Evolutionary conservation across 2,797 vertebrate genomes (phyloP), one percentile per base, ranked within the genome.

Genomic region (Artibeus jamaicensis): DNA sequence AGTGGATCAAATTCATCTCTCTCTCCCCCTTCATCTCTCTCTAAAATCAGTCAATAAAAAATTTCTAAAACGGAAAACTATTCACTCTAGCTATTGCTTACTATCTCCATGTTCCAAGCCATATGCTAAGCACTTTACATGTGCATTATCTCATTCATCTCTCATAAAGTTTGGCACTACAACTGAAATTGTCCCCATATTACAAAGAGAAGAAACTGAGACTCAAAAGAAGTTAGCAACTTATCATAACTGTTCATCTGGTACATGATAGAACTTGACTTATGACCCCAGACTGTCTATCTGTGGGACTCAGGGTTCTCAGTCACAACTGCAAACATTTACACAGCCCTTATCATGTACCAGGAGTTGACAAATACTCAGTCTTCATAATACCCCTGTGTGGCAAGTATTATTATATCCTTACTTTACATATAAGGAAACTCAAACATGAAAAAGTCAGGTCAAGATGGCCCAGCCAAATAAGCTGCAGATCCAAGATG

Each of bases 351-450:
- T 74, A 26, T 3, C 39, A 2, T 29, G 12, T 19, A 77, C 46
- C 37, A 86, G n/a, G 39, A 78, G 48, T 34, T 93, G 62, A 86
- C n/a, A 92, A 95, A 89, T n/a, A 48, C 32, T 93, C 53, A 57
- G 37, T 46, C 29, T 85, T 65, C 50, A 55, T 6, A 70, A 92
- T 34, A 94, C 67, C n/a, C 39, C 26, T 10, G 32, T 7, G 11
- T 26, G 82, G 11, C 68, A 91, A 21, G 46, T 86, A 48, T 76
- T 78, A 91, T 57, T 70, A 65, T 78, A 37, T 73, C 32, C 65
- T 70, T 48, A 76, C 46, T 81, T 48, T 74, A 39, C 1, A 10
- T 9, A 10, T 65, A 9, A 82, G 73, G 48, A 88, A 65, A 90
- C 2, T 48, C 48, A 48, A 55, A 81, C 32, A 78, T 21, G 18